Evolutionary conservation across 2,797 vertebrate genomes (phyloP).

Genomic region (Sphaeramia orbicularis): DNA sequence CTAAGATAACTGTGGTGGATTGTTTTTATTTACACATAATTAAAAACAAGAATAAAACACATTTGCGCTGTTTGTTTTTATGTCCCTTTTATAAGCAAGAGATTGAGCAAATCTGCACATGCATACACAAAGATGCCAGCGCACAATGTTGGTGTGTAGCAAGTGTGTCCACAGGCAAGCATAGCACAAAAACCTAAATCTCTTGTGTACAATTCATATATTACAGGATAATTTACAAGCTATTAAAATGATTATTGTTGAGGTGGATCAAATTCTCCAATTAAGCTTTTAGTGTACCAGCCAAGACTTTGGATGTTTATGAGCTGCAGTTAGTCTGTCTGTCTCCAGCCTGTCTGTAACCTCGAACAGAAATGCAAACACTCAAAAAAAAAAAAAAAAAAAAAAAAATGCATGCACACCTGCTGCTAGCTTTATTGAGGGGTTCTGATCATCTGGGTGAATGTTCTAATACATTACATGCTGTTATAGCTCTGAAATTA

Average conservation of each 20-base stretch:
- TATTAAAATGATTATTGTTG: constrained; percentile 65
- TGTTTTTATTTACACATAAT: constrained; percentile 72
- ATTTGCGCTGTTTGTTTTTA: constrained; percentile 41
- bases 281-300: constrained; percentile 46
- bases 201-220: constrained; percentile 56
- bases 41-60: constrained; percentile 59
- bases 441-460: constrained; percentile 40
- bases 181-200: constrained; percentile 43
- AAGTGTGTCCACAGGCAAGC: constrained; percentile 7
- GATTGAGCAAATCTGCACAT: constrained; percentile 12
- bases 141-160: constrained; percentile 3
- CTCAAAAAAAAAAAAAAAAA: too few relatives aligned
- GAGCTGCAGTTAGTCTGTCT: constrained; percentile 54
- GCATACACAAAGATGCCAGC: constrained; percentile 7
- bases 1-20: constrained; percentile 60
- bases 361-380: constrained; percentile 38
- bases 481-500: constrained; percentile 24
- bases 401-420: constrained; percentile 63
- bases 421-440: constrained; percentile 53
- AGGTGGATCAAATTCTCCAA: constrained; percentile 69
- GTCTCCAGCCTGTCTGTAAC: constrained; percentile 70
- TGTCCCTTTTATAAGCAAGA: constrained; percentile 26
- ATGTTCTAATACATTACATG: constrained; percentile 27
- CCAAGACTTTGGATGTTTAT: constrained; percentile 59
- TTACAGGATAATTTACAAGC: constrained; percentile 60